A percentile compares a stretch with the other conserved stretches of the same genome.
Evolutionary conservation across 2,797 vertebrate species (phyloP).

Genomic region (Enteromius fasciolatus): DNA sequence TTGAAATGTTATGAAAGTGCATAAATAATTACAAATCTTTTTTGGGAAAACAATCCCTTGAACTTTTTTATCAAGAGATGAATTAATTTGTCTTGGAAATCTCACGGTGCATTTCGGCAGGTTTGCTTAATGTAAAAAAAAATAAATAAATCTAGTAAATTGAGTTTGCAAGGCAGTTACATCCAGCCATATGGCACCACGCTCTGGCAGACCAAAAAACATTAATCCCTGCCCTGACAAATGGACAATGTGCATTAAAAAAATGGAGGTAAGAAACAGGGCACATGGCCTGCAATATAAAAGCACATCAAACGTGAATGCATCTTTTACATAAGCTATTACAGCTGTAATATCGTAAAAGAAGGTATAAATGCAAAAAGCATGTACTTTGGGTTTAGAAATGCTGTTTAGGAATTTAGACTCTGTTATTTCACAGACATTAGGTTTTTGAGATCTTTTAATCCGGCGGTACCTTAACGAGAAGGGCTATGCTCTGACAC

Average conservation of each 20-base stretch:
- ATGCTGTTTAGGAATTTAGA: constrained; percentile 29
- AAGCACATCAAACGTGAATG: constrained; percentile 46
- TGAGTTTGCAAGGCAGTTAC: constrained; percentile 46
- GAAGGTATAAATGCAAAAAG: constrained; percentile 28
- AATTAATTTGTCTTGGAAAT: constrained; percentile 28
- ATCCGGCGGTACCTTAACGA: constrained; percentile 14
- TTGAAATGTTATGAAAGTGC: background rate
- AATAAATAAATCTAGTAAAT: constrained; percentile 58
- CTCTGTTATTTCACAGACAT: constrained; percentile 31
- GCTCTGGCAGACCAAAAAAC: constrained; percentile 45
- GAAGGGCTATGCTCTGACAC: constrained; percentile 18
- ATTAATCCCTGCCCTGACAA: constrained; percentile 54
- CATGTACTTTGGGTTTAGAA: constrained; percentile 33
- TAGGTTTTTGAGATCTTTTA: constrained; percentile 13
- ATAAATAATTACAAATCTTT: background rate
- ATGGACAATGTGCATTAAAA: constrained; percentile 52
- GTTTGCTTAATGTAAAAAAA: constrained; percentile 49
- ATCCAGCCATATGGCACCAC: constrained; percentile 53
- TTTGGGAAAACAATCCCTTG: background rate
- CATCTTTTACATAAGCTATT: constrained; percentile 50
- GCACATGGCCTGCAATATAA: constrained; percentile 42
- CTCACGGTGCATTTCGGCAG: constrained; percentile 28
- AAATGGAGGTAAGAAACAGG: constrained; percentile 17
- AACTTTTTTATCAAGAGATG: constrained; percentile 4
- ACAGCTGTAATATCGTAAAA: constrained; percentile 34